Evolutionary conservation across 2,888 invertebrate genomes (phyloP), one percentile per base, ranked within the genome.

Genomic region (Papilio demoleus): DNA sequence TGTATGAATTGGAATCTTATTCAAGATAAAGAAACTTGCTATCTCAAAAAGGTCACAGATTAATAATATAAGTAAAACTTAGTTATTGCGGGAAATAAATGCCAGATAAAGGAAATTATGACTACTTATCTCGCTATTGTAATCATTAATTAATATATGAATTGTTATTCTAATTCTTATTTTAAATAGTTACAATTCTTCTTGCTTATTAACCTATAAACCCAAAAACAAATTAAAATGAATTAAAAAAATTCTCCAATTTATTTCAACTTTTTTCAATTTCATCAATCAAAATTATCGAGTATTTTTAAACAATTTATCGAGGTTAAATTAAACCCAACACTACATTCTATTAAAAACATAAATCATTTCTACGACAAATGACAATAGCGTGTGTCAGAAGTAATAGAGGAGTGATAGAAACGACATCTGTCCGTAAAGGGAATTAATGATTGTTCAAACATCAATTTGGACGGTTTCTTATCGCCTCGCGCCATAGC

Each of bases 371-470:
- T 75, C 75, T 79, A 80, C 75, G 84, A 87, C 88, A 89, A 88
- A 87, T 87, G 85, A 90, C 87, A 89, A 84, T 84, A 78, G 83
- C 81, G 83, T 87, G 90, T 87, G 90, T 89, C 89, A 88, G 88
- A 92, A 91, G 88, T 92, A 91, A 91, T 90, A 86, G 90, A 87
- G 84, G 82, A 76, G 42, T 45, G 42, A 45, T 45, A 45, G 42
- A 77, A 83, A 84, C 81, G 91, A 89, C 91, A 91, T 88, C 87
- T 92, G 91, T 87, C 86, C 79, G 75, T 76, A 71, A 76, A 82
- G 69, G 82, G 87, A 85, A 88, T 90, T 91, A 91, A 91, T 91
- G 89, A 86, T 85, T 87, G 87, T 90, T 91, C 89, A 91, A 92
- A 92, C 89, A 90, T 88, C 90, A 88, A 90, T 90, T 90, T 86